Percentiles rank a stretch among this genome's conserved stretches.
These are phyloP conservation scores for Gymnarchus niloticus DNA, from an alignment of 2,113 vertebrate species.

Conservation along the genomic window DNA sequence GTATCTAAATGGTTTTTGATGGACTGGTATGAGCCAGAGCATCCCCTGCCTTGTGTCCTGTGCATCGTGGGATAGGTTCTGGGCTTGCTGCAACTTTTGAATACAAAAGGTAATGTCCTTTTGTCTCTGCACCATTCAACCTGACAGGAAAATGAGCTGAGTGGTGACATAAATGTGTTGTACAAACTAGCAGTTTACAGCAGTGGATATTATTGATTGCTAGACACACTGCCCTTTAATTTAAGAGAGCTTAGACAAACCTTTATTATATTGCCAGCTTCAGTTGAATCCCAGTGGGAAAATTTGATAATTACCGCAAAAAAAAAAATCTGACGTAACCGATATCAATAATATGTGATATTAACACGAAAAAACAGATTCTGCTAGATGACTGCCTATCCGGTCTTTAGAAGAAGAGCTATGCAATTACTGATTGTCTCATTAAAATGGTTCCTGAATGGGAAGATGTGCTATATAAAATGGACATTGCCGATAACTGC, in stretches of 20 bases:
- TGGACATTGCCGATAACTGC: neutral
- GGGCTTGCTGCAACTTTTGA: neutral
- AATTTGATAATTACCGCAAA: neutral
- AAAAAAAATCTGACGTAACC: neutral
- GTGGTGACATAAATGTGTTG: neutral
- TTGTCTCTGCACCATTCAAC: neutral
- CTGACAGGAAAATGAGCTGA: neutral
- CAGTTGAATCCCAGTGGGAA: neutral
- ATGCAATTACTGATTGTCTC: neutral
- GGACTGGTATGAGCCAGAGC: neutral
- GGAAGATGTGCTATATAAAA: neutral
- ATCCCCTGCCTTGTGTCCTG: neutral
- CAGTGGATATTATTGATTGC: neutral
- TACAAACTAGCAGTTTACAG: constrained; percentile 1
- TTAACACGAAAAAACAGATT: neutral
- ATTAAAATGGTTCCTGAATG: neutral
- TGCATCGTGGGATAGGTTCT: neutral
- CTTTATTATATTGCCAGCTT: neutral
- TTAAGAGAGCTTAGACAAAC: neutral
- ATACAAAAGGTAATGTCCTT: neutral
- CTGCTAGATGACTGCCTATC: neutral
- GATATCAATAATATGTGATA: neutral
- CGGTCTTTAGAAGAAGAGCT: neutral
- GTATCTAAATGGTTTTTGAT: neutral
- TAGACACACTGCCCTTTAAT: neutral